Base-by-base conservation (phyloP, 2,888 invertebrate genomes). In the Stictocephala bisonia region DNA sequence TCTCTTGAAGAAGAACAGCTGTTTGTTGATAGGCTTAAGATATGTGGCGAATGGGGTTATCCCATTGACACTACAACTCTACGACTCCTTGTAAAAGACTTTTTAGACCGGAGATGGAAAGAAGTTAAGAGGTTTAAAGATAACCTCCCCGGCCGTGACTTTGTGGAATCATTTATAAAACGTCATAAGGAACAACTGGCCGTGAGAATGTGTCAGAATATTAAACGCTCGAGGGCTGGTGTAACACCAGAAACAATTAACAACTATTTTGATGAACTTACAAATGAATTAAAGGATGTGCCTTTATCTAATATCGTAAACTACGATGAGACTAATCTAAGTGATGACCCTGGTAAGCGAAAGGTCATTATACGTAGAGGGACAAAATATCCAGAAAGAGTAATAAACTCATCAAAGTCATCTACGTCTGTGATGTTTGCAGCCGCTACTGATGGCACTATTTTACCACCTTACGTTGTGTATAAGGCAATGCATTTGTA, bases 241-340 rank as follows among this genome's bases (percentile, higher is more conserved):
- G 72, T 78, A 51, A 67, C 79, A 53, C 75, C 66, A 64, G 77
- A 78, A 73, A 70, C 53, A 20, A 74, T 79, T 15, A 74, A 77
- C 64, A 67, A 56, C 1, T 80, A 80, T 74, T 80, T 79, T 77
- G 76, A 78, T 53, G 50, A 79, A 11, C 74, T 80, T 35, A 68
- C 74, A 73, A 71, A 53, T 15, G 68, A 74, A 7, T 70, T 78
- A 15, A 71, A 76, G 31, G 73, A 60, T 68, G 64, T 77, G 1
- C 73, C 73, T 13, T 53, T 72, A 20, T 44, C 29, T 27, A 67
- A 75, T 40, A 72, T 78, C 3, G 56, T 80, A 13, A 82, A 82
- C 60, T 83, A 81, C 75, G 82, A 82, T 72, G 81, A 82, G 70
- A 82, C 81, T 3, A 81, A 81, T 48, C 71, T 83, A 1, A 71